A percentile compares a stretch with the other conserved stretches of the same genome.
Conservation (phyloP, 2,888 invertebrate species). For the Galerucella calmariensis region DNA sequence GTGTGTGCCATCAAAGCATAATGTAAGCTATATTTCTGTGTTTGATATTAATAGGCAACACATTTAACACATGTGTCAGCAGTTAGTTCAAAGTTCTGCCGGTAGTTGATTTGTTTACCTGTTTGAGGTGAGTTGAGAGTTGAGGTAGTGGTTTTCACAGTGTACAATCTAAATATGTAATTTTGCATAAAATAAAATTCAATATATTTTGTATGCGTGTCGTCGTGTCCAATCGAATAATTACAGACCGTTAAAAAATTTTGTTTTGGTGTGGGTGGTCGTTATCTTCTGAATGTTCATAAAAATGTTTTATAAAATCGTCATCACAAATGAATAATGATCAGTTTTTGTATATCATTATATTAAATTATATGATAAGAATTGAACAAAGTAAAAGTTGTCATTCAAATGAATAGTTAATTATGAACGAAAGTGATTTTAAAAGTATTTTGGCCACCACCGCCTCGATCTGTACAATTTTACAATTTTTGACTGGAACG, state of each 20-base stretch:
- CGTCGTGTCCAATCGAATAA: background rate
- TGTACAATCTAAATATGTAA: background rate
- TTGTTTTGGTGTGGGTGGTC: background rate
- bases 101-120: constrained; percentile 9
- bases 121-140: background rate
- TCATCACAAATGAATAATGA: background rate
- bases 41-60: background rate
- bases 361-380: background rate
- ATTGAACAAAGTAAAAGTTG: background rate
- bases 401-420: constrained; percentile 25
- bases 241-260: background rate
- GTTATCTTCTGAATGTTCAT: background rate
- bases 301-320: background rate
- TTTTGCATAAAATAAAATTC: background rate
- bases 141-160: background rate
- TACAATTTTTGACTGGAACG: constrained; percentile 89
- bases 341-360: background rate
- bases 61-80: background rate
- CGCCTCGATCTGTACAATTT: constrained; percentile 81
- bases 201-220: background rate
- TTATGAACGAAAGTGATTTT: constrained; percentile 62
- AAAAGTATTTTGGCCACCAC: constrained; percentile 67
- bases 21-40: too few relatives aligned
- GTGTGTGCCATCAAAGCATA: too few relatives aligned
- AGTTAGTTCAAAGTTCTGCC: background rate